Conservation (phyloP, 2,113 vertebrate genomes). For the Axis porcinus region DNA sequence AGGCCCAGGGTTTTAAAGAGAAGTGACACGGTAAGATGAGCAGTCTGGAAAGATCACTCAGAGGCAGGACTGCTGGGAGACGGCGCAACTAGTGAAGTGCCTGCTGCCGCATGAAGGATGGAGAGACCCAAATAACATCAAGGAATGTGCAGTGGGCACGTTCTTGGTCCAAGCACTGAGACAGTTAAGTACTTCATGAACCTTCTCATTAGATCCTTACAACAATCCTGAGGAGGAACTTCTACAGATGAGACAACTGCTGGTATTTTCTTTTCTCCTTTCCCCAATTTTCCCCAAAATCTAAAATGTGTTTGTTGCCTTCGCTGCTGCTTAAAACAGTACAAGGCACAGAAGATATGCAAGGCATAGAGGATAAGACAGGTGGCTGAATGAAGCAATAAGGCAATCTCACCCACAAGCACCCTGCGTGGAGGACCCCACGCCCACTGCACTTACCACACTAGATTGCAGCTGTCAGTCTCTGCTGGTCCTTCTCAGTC, state of each 20-base stretch:
- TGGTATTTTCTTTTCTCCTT: neutral
- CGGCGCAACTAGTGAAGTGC: neutral
- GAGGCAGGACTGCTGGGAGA: neutral
- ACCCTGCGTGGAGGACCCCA: neutral
- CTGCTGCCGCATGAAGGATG: neutral
- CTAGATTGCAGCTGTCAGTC: neutral
- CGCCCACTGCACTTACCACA: neutral
- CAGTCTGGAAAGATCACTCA: neutral
- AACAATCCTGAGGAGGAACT: neutral
- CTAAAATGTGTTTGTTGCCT: neutral
- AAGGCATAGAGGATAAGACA: neutral
- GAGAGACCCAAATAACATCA: neutral
- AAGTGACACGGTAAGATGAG: neutral
- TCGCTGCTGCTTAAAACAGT: neutral
- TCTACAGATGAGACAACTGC: neutral
- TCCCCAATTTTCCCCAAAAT: neutral
- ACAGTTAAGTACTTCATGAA: neutral
- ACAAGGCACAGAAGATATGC: neutral
- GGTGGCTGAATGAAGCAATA: neutral
- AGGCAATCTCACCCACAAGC: neutral
- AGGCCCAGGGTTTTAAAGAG: neutral
- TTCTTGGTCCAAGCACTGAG: neutral
- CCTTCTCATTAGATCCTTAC: neutral
- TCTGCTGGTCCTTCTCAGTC: neutral
- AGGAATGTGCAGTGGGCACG: neutral